phyloP scores from a whole-genome alignment of 2,888 invertebrate species.

The Protophormia terraenovae region DNA sequence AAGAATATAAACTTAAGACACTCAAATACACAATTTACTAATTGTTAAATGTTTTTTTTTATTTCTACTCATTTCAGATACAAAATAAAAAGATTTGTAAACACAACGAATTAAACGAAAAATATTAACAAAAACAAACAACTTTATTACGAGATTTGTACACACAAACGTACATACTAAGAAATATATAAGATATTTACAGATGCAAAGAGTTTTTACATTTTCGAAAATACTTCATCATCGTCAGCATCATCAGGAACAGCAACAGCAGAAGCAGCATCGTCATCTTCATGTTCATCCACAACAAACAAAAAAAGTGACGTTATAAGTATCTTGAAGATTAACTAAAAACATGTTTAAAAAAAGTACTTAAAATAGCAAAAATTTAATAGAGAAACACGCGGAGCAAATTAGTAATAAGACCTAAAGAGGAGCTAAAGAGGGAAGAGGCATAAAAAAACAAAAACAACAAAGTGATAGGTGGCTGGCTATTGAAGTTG shows the following conservation, averaged over 20 bases:
- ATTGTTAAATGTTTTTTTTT: slow-evolving; percentile 52
- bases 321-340: slow-evolving; percentile 63
- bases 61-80: slow-evolving; percentile 42
- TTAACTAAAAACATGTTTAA: slow-evolving; percentile 62
- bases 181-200: slow-evolving; percentile 1
- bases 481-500: slow-evolving; percentile 5
- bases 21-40: slow-evolving; percentile 29
- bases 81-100: slow-evolving; percentile 53
- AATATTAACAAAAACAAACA: slow-evolving; percentile 52
- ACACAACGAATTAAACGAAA: slow-evolving; percentile 65
- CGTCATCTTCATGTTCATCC: neutral
- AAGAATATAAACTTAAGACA: neutral
- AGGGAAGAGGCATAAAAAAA: neutral
- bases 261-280: neutral
- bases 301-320: slow-evolving; percentile 40
- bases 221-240: slow-evolving; percentile 37
- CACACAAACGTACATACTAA: neutral
- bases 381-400: slow-evolving; percentile 10
- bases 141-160: slow-evolving; percentile 48
- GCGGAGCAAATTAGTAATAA: neutral
- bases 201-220: slow-evolving; percentile 30
- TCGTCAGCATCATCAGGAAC: slow-evolving; percentile 17
- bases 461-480: no score
- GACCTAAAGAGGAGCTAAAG: neutral
- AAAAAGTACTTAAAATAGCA: slow-evolving; percentile 58